phyloP scores from a whole-genome alignment of 2,797 vertebrate genomes.

The Alosa sapidissima region DNA sequence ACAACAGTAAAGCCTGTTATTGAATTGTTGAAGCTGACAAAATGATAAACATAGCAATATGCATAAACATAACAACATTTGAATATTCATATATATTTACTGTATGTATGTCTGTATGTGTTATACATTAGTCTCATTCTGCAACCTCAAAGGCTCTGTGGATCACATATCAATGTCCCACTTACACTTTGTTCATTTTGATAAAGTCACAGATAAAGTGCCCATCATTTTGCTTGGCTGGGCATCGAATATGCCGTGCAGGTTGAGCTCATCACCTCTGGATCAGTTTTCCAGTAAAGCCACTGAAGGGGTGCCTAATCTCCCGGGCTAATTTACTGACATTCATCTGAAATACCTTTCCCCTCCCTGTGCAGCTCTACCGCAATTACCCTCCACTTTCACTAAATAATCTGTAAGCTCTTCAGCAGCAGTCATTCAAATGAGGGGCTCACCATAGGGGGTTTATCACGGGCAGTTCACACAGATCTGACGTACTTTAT shows the following conservation, averaged over 20 bases:
- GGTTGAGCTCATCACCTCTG: constrained; percentile 40
- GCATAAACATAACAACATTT: neutral
- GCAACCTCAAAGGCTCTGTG: neutral
- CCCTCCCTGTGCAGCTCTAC: neutral
- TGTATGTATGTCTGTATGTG: no score
- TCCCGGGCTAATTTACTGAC: neutral
- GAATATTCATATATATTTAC: no score
- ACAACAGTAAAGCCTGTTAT: neutral
- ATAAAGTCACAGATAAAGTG: constrained; percentile 74
- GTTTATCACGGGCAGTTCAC: neutral
- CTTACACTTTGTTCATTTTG: constrained; percentile 59
- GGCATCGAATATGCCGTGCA: constrained; percentile 34
- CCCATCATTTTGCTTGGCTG: constrained; percentile 80
- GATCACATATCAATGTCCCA: neutral
- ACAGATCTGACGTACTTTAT: neutral
- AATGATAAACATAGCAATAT: neutral
- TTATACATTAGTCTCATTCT: constrained; percentile 24
- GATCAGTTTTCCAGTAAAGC: neutral
- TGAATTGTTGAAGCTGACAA: neutral
- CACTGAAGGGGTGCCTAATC: neutral
- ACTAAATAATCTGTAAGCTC: neutral
- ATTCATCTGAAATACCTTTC: neutral
- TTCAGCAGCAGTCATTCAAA: neutral
- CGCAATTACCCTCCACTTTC: neutral
- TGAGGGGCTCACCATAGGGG: neutral